phyloP scores from a whole-genome alignment of 2,888 invertebrate species.

The Thymelicus sylvestris region DNA sequence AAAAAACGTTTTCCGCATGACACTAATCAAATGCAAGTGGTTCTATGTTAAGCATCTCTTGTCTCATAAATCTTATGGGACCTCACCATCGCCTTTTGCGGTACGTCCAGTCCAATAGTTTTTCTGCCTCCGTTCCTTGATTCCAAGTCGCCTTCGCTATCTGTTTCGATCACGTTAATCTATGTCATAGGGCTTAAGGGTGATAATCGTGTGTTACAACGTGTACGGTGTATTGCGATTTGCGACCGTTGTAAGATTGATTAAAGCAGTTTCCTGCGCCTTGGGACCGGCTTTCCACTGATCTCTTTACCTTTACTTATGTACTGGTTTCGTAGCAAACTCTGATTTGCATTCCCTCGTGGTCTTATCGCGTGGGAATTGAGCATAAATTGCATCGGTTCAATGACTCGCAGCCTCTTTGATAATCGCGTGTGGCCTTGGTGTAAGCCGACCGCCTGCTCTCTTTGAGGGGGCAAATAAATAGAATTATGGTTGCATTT shows the following conservation, averaged over 20 bases:
- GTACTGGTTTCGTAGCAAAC: slow-evolving; percentile 46
- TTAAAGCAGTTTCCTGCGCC: slow-evolving; percentile 57
- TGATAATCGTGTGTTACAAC: slow-evolving; percentile 43
- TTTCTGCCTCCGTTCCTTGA: slow-evolving; percentile 41
- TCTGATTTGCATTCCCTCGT: slow-evolving; percentile 27
- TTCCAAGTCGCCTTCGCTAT: slow-evolving; percentile 38
- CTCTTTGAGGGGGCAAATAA: slow-evolving; percentile 40
- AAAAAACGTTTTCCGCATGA: slow-evolving; percentile 35
- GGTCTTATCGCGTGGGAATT: slow-evolving; percentile 26
- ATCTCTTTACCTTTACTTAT: slow-evolving; percentile 60
- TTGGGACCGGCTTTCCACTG: slow-evolving; percentile 57
- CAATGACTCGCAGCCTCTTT: slow-evolving; percentile 8
- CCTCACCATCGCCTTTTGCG: slow-evolving; percentile 29
- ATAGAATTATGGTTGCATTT: slow-evolving; percentile 39
- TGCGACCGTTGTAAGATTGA: slow-evolving; percentile 49
- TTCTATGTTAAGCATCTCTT: slow-evolving; percentile 32
- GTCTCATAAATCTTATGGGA: slow-evolving; percentile 36
- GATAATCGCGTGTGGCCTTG: slow-evolving; percentile 45
- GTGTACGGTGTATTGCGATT: slow-evolving; percentile 1
- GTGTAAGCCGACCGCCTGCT: slow-evolving; percentile 32
- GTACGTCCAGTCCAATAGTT: slow-evolving; percentile 21
- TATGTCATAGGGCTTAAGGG: slow-evolving; percentile 42
- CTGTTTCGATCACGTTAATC: slow-evolving; percentile 38
- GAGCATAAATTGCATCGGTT: slow-evolving; percentile 25
- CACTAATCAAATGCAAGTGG: slow-evolving; percentile 38